Percentiles rank a stretch among this genome's conserved stretches.
Evolutionary conservation across 2,113 vertebrate genomes (phyloP).

Genomic region (Esox niger): DNA sequence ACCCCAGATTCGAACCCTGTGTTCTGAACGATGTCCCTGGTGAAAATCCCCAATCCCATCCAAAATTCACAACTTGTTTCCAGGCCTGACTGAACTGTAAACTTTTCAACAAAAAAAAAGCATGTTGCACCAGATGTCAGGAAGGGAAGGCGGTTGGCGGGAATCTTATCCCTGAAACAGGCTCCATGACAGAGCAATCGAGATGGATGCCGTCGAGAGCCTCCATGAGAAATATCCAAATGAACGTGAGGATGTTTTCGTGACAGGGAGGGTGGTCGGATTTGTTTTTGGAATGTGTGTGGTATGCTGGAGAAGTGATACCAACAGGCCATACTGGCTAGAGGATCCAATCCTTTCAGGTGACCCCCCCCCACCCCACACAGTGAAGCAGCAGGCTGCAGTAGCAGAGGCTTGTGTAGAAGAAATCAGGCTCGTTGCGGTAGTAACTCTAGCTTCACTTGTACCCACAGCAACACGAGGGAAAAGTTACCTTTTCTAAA

Average conservation of each 20-base stretch:
- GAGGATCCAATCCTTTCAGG: background rate
- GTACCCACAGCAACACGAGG: constrained; percentile 37
- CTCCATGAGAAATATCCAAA: constrained; percentile 35
- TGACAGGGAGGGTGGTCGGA: constrained; percentile 2
- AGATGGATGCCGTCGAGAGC: constrained; percentile 29
- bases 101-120: constrained; percentile 36
- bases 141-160: constrained; percentile 28
- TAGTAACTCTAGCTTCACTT: constrained; percentile 43
- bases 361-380: background rate
- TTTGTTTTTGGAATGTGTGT: constrained; percentile 20
- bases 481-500: constrained; percentile 12
- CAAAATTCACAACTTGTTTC: constrained; percentile 1
- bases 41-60: background rate
- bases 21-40: constrained; percentile 42
- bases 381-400: background rate
- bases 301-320: constrained; percentile 6
- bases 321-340: constrained; percentile 9
- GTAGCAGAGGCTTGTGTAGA: background rate
- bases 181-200: constrained; percentile 31
- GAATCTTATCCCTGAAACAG: constrained; percentile 42
- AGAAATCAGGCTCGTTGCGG: constrained; percentile 52
- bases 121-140: constrained; percentile 53
- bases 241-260: background rate
- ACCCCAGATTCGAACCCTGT: constrained; percentile 36
- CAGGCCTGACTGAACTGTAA: constrained; percentile 31